Percentiles rank a stretch among this genome's conserved stretches.
Conservation (phyloP, 30 jellyfish, hydroid and myxozoan genomes). For the Sanderia malayensis region DNA sequence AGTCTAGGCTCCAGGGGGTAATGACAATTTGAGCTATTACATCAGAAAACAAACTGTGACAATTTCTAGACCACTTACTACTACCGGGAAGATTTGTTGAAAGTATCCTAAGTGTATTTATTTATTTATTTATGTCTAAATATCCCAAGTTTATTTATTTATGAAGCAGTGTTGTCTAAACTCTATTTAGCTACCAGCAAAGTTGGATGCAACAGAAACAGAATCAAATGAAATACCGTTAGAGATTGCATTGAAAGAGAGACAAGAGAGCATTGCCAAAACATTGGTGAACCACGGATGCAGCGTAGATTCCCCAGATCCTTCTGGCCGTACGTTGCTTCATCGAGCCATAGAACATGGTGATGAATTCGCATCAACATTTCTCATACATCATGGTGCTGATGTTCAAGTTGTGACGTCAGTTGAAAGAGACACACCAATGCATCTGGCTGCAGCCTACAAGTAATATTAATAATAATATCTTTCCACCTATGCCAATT, state of each 20-base stretch:
- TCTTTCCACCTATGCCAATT: no score
- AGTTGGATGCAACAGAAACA: conserved; percentile 73
- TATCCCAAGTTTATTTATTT: no score
- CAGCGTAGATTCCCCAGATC: conserved; percentile 68
- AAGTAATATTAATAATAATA: no score
- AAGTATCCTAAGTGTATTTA: no score
- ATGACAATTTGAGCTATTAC: no score
- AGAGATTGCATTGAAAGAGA: conserved; percentile 76
- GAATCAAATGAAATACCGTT: conserved; percentile 66
- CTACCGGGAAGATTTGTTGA: no score
- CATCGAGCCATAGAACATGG: conserved; percentile 75
- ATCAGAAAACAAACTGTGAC: no score
- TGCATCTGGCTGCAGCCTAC: conserved; percentile 86
- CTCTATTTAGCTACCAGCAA: conserved; percentile 75
- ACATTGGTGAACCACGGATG: conserved; percentile 88
- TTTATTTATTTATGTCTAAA: no score
- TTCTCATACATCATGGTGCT: conserved; percentile 82
- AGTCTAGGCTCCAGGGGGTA: no score
- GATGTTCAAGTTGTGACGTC: conserved; percentile 77
- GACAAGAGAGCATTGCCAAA: conserved; percentile 89
- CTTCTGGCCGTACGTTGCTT: conserved; percentile 73
- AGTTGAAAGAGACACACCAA: conserved; percentile 47
- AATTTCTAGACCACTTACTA: no score
- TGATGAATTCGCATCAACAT: conserved; percentile 80
- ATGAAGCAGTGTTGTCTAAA: no score